Evolutionary conservation across 1,140 invertebrate genomes (phyloP), one percentile per base, ranked within the genome.

Genomic region (Drosophila virilis): DNA sequence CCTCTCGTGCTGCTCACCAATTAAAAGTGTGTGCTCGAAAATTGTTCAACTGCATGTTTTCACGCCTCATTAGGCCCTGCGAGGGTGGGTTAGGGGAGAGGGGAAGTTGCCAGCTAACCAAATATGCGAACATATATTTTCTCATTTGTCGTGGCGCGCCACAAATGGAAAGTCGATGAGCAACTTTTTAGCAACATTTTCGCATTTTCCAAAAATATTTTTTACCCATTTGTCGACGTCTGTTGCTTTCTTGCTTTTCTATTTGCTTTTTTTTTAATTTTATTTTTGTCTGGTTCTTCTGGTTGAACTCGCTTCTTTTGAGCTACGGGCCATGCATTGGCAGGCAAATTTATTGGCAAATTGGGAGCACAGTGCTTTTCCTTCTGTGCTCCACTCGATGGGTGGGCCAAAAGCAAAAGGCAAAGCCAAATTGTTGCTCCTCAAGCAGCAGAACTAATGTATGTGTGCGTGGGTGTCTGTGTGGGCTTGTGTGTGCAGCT

Each of bases 261-360:
- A 3, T 45, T 3, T 45, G 17, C 17, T 8, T 15, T 48, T 38
- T 17, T 42, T 17, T 28, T 5, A 28, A 5, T 28, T 28, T 28
- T 5, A 5, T 38, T 33, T 28, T 58, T 54, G 46, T 57, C 38
- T 59, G 15, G 52, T 69, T 57, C 58, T 72, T 57, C 40, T 74
- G 50, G 42, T 61, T 55, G 54, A 55, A 67, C 28, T 66, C 70
- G 65, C 62, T 68, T 45, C 74, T 67, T 67, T 86, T 86, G 80
- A 88, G 89, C 80, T 88, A 88, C 83, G 37, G 70, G 65, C 82
- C 81, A 67, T 78, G 82, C 71, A 78, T 45, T 82, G 84, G 79
- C 84, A 88, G 68, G 83, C 84, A 88, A 88, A 88, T 88, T 88
- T 88, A 88, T 88, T 88, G 83, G 83, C 84, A 88, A 88, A 88